Conservation (phyloP, 2,888 invertebrate genomes). For the Tenodera sinensis region DNA sequence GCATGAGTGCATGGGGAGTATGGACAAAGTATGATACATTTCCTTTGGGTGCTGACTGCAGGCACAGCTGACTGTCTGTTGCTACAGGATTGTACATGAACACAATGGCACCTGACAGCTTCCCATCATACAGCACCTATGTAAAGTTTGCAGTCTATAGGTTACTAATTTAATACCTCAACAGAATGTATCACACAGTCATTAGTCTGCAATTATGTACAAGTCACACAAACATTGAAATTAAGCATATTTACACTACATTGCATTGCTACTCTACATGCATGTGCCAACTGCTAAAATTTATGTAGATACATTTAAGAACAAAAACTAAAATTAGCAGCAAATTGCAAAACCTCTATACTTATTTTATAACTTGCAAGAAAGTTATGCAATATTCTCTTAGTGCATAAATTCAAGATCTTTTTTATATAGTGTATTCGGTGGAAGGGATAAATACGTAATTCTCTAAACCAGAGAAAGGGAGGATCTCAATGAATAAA, state of each 20-base stretch:
- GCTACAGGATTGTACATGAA: slow-evolving; percentile 99
- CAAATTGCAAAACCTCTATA: background rate
- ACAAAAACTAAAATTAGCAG: background rate
- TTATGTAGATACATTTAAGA: background rate
- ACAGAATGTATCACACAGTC: background rate
- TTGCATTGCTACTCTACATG: background rate
- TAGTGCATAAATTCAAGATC: background rate
- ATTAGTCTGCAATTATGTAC: slow-evolving; percentile 11
- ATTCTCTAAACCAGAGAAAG: too few relatives aligned
- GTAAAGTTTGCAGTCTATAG: slow-evolving; percentile 31
- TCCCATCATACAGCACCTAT: slow-evolving; percentile 98
- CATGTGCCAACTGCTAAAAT: background rate
- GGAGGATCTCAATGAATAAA: too few relatives aligned
- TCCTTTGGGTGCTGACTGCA: slow-evolving; percentile 97
- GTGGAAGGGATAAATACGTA: too few relatives aligned
- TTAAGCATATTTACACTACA: too few relatives aligned
- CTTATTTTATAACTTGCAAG: background rate
- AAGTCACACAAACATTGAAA: background rate
- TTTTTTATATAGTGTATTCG: background rate
- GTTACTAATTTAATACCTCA: background rate
- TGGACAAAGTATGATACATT: slow-evolving; percentile 98
- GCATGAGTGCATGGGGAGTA: slow-evolving; percentile 98
- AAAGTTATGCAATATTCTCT: background rate
- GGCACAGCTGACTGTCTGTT: slow-evolving; percentile 96
- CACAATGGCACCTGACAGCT: slow-evolving; percentile 92